Conservation (phyloP, 2,113 vertebrate genomes). For the Percina caprodes region DNA sequence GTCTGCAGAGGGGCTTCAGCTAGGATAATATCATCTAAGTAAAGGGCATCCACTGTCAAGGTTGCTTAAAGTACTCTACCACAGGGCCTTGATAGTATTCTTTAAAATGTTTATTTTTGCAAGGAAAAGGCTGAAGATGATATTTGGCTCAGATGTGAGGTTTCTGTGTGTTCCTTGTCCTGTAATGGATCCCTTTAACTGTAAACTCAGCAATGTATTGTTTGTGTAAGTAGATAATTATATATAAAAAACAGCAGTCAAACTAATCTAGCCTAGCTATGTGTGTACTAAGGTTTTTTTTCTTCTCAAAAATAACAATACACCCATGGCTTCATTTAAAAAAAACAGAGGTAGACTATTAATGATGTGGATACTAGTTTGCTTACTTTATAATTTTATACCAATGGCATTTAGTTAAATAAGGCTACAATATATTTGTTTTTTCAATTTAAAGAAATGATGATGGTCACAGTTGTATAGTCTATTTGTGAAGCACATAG, state of each 20-base stretch:
- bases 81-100: not conserved
- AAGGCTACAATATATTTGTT: too few species aligned
- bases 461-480: too few species aligned
- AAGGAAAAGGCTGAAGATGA: not conserved
- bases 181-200: not conserved
- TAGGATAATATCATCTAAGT: conserved; percentile 28
- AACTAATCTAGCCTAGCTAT: too few species aligned
- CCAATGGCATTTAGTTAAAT: too few species aligned
- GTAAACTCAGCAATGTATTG: not conserved
- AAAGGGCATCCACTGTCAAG: not conserved
- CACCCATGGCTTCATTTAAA: too few species aligned
- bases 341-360: too few species aligned
- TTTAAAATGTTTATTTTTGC: not conserved
- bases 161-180: not conserved
- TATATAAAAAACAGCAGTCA: not conserved
- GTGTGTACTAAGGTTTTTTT: not conserved
- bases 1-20: conserved; percentile 42
- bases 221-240: not conserved
- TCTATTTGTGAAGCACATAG: too few species aligned
- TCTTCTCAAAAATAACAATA: too few species aligned
- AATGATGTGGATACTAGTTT: not conserved
- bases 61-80: too few species aligned
- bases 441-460: too few species aligned
- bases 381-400: too few species aligned
- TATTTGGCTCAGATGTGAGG: not conserved